phyloP scores from a whole-genome alignment of 2,888 invertebrate genomes.

The Sesia bembeciformis region DNA sequence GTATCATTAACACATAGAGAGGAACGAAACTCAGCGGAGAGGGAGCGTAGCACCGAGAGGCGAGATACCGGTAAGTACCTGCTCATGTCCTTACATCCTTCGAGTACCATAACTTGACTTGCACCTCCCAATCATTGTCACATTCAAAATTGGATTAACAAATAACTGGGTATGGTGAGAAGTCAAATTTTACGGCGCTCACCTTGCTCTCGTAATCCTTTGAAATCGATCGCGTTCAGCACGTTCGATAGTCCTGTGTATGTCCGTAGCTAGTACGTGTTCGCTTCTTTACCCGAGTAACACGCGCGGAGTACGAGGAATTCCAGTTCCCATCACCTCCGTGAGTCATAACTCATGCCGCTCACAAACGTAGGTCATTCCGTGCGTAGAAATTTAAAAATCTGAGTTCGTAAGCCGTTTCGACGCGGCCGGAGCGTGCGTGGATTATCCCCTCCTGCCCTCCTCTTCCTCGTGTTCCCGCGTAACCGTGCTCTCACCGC shows the following conservation, averaged over 20 bases:
- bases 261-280: slow-evolving; percentile 59
- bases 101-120: slow-evolving; percentile 6
- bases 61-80: slow-evolving; percentile 54
- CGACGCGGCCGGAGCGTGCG: slow-evolving; percentile 42
- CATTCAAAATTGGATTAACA: no score
- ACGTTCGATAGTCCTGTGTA: slow-evolving; percentile 30
- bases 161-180: not conserved
- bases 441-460: slow-evolving; percentile 38
- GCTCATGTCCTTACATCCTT: not conserved
- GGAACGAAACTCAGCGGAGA: slow-evolving; percentile 43
- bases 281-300: slow-evolving; percentile 43
- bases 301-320: slow-evolving; percentile 50
- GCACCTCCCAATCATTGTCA: no score
- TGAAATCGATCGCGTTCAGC: slow-evolving; percentile 43
- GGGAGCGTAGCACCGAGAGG: slow-evolving; percentile 51
- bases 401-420: slow-evolving; percentile 39
- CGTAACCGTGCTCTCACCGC: slow-evolving; percentile 66
- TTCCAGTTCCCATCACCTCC: slow-evolving; percentile 48
- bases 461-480: slow-evolving; percentile 86
- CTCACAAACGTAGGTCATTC: slow-evolving; percentile 49
- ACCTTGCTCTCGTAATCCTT: slow-evolving; percentile 14
- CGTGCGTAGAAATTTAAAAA: slow-evolving; percentile 32
- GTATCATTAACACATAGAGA: slow-evolving; percentile 38
- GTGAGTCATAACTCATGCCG: slow-evolving; percentile 26
- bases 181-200: slow-evolving; percentile 1